Percentiles rank a stretch among this genome's conserved stretches.
Conservation (phyloP, 2,797 vertebrate genomes). For the Menidia menidia region DNA sequence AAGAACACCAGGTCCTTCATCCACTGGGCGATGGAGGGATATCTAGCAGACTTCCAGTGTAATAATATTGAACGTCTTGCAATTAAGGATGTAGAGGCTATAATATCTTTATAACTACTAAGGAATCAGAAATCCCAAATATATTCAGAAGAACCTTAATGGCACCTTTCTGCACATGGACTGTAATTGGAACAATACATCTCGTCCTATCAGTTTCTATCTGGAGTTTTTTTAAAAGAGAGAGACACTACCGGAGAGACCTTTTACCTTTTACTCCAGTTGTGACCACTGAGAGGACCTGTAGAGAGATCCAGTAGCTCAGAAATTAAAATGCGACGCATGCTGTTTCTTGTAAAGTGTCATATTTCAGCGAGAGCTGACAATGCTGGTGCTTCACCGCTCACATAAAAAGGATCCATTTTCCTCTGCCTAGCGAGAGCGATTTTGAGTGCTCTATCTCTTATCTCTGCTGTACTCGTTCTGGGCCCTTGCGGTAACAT, state of each 20-base stretch:
- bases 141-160: constrained; percentile 69
- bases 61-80: too few relatives aligned
- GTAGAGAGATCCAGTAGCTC: constrained; percentile 40
- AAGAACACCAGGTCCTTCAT: too few relatives aligned
- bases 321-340: constrained; percentile 62
- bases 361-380: constrained; percentile 67
- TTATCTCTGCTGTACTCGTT: constrained; percentile 53
- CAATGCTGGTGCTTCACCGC: constrained; percentile 57
- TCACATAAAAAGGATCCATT: constrained; percentile 62
- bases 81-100: too few relatives aligned
- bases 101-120: too few relatives aligned
- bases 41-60: too few relatives aligned
- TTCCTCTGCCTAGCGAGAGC: constrained; percentile 51
- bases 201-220: constrained; percentile 66
- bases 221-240: constrained; percentile 26
- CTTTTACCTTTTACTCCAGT: constrained; percentile 53
- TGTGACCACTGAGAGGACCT: constrained; percentile 51
- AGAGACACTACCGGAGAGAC: constrained; percentile 39
- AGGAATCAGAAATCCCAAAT: too few relatives aligned
- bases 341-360: constrained; percentile 51
- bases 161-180: constrained; percentile 54
- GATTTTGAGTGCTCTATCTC: constrained; percentile 52
- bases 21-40: too few relatives aligned
- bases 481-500: constrained; percentile 22
- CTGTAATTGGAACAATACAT: constrained; percentile 69